phyloP scores from a whole-genome alignment of 2,113 vertebrate genomes.

The Capra hircus region DNA sequence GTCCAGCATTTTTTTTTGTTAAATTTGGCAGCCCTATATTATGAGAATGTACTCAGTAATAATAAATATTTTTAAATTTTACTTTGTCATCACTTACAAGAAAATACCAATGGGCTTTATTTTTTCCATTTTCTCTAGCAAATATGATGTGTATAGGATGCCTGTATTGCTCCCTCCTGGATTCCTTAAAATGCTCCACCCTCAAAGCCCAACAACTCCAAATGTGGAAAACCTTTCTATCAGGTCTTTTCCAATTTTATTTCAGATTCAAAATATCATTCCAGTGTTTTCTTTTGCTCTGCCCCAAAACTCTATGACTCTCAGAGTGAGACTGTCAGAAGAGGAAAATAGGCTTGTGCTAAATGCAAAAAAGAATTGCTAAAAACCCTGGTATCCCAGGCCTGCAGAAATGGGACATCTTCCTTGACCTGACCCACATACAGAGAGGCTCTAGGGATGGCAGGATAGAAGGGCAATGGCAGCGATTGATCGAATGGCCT shows the following conservation, averaged over 20 bases:
- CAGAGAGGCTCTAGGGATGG: neutral
- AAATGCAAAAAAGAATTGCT: neutral
- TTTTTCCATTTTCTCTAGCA: neutral
- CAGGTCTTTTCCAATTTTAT: slow-evolving; percentile 46
- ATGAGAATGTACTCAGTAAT: neutral
- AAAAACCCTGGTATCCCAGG: slow-evolving; percentile 4
- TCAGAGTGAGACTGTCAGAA: slow-evolving; percentile 29
- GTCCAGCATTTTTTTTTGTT: neutral
- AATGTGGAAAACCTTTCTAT: slow-evolving; percentile 49
- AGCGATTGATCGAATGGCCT: neutral
- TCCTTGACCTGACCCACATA: slow-evolving; percentile 12
- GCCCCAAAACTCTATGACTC: neutral
- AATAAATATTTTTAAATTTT: neutral
- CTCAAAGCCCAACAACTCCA: neutral
- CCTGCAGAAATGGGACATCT: neutral
- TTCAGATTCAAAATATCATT: slow-evolving; percentile 23
- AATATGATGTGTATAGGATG: neutral
- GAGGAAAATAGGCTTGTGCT: accelerated
- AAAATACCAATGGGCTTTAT: neutral
- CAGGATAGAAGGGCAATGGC: neutral
- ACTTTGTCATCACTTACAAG: neutral
- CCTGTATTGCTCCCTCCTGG: slow-evolving; percentile 26
- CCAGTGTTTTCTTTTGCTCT: slow-evolving; percentile 32
- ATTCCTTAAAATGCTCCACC: slow-evolving; percentile 46
- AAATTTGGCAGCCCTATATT: neutral